These are phyloP conservation scores for Heliocidaris tuberculata DNA, from an alignment of 35 echinoderm and acorn worm genomes.

Conservation along the genomic window DNA sequence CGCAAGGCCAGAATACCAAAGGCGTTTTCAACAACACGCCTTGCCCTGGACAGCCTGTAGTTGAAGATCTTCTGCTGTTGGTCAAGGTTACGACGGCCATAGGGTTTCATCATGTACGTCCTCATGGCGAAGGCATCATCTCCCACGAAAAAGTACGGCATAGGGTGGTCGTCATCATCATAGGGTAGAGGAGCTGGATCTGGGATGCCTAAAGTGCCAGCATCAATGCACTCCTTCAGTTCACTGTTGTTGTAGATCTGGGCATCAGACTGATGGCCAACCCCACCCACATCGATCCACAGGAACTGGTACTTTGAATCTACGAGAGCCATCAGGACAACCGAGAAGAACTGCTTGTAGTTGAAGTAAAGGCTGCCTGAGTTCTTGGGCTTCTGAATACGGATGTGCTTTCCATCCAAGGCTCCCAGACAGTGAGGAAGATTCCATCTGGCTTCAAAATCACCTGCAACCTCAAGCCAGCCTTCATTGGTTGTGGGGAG, in stretches of 20 bases:
- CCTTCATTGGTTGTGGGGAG: slow-evolving; percentile 43
- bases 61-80: slow-evolving; percentile 58
- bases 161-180: not conserved
- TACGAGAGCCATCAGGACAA: too few species aligned
- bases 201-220: slow-evolving; percentile 33
- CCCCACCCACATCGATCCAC: too few species aligned
- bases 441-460: slow-evolving; percentile 58
- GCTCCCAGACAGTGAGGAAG: slow-evolving; percentile 75
- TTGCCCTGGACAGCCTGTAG: slow-evolving; percentile 37
- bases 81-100: slow-evolving; percentile 28
- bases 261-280: too few species aligned
- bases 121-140: slow-evolving; percentile 57
- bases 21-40: slow-evolving; percentile 36
- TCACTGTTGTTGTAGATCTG: too few species aligned
- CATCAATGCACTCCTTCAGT: not conserved
- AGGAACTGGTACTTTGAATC: too few species aligned
- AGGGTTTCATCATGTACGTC: slow-evolving; percentile 60
- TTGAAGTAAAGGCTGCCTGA: too few species aligned
- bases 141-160: slow-evolving; percentile 51
- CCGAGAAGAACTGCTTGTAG: too few species aligned
- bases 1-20: slow-evolving; percentile 30
- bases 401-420: slow-evolving; percentile 81
- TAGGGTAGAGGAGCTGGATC: slow-evolving; percentile 13
- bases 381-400: too few species aligned
- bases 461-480: slow-evolving; percentile 48